Evolutionary conservation across 2,113 vertebrate genomes (phyloP).

Genomic region (Okapia johnstoni): DNA sequence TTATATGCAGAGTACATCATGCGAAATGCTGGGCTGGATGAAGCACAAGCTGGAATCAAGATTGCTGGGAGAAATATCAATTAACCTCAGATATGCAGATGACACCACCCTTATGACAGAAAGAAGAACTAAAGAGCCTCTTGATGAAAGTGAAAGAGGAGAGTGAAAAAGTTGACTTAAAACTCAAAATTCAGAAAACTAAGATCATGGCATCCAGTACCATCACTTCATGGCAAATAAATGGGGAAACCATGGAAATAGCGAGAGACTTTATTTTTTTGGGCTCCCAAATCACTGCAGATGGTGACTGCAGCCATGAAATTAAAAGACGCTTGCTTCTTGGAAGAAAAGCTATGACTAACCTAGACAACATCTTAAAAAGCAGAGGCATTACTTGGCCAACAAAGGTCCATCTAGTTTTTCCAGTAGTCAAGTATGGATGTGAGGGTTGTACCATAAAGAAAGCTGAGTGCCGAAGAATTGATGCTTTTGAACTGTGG

Average conservation of each 20-base stretch:
- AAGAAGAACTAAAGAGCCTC: not conserved
- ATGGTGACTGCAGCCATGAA: not conserved
- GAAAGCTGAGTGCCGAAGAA: not conserved
- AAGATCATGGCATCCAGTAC: not conserved
- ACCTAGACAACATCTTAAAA: not conserved
- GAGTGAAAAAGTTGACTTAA: not conserved
- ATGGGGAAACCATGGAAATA: not conserved
- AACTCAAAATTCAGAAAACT: not conserved
- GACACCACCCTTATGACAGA: not conserved
- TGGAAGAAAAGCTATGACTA: not conserved
- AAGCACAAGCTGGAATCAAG: not conserved
- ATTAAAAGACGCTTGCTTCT: not conserved
- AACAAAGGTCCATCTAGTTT: not conserved
- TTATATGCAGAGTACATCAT: not conserved
- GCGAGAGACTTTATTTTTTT: accelerated
- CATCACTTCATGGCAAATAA: not conserved
- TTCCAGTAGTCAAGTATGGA: not conserved
- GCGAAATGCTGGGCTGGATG: accelerated
- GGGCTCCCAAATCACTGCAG: not conserved
- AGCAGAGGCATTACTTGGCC: not conserved
- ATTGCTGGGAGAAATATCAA: not conserved
- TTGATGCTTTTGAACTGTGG: not conserved
- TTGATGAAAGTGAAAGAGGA: not conserved
- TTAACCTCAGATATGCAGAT: not conserved
- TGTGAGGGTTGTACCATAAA: not conserved